Evolutionary conservation across 2,888 invertebrate species (phyloP).

Genomic region (Hylaea fasciaria): DNA sequence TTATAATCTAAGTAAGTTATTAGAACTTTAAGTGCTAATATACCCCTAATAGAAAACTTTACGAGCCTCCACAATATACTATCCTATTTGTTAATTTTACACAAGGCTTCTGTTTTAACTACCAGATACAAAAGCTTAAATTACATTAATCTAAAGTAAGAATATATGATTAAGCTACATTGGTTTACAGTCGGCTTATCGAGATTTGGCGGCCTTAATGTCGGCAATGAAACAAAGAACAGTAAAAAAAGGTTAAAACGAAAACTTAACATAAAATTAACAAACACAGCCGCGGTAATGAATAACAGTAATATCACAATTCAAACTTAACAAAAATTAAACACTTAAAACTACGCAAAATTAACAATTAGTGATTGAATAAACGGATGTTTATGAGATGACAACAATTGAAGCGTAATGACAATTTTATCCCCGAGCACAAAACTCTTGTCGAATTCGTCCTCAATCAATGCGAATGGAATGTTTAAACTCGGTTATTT

Average conservation of each 20-base stretch:
- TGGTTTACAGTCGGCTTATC: constrained; percentile 32
- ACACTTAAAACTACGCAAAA: constrained; percentile 76
- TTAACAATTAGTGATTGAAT: constrained; percentile 59
- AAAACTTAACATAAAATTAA: constrained; percentile 85
- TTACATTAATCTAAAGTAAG: constrained; percentile 49
- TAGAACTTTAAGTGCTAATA: too few relatives aligned
- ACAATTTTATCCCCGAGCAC: constrained; percentile 65
- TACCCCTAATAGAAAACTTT: constrained; percentile 55
- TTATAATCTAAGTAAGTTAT: not conserved
- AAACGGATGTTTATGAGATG: constrained; percentile 45
- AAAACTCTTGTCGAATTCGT: constrained; percentile 33
- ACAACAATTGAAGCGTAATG: constrained; percentile 63
- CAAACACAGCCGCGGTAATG: constrained; percentile 79
- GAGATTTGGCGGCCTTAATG: constrained; percentile 72
- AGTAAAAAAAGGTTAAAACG: constrained; percentile 71
- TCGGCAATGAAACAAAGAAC: constrained; percentile 71
- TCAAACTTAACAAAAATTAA: constrained; percentile 81
- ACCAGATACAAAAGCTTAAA: constrained; percentile 55
- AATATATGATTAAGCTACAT: constrained; percentile 48
- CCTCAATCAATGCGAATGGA: constrained; percentile 32
- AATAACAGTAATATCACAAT: constrained; percentile 70
- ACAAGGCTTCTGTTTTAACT: constrained; percentile 86
- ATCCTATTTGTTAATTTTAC: constrained; percentile 85
- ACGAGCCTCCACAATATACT: constrained; percentile 42
- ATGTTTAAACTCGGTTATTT: constrained; percentile 31